These are phyloP conservation scores for Sclerurus mexicanus DNA, from an alignment of 2,113 vertebrate species.

Conservation along the genomic window DNA sequence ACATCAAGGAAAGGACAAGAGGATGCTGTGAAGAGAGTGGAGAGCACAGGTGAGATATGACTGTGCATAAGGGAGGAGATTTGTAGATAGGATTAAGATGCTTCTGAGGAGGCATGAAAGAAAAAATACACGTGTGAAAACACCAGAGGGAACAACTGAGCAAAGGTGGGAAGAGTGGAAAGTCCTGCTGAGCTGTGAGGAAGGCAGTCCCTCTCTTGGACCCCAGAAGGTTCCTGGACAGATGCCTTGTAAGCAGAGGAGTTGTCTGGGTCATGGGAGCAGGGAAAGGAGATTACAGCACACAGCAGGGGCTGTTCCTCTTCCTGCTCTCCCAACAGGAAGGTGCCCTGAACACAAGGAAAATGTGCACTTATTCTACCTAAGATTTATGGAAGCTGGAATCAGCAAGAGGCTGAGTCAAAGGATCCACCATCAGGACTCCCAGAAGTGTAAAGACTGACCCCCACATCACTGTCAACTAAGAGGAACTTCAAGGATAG, in stretches of 20 bases:
- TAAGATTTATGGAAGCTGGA: not conserved
- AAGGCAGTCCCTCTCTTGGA: not conserved
- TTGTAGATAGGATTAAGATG: not conserved
- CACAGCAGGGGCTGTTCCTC: not conserved
- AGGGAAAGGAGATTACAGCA: not conserved
- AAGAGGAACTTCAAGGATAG: not conserved
- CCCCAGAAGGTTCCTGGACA: not conserved
- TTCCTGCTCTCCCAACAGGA: not conserved
- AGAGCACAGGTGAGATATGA: not conserved
- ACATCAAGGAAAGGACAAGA: not conserved
- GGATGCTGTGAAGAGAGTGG: not conserved
- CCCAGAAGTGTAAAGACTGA: not conserved
- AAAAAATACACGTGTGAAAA: not conserved
- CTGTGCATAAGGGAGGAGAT: not conserved
- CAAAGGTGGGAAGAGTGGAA: not conserved
- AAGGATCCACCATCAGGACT: not conserved
- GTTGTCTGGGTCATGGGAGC: not conserved
- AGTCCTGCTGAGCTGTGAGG: not conserved
- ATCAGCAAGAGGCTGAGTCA: not conserved
- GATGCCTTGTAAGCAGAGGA: not conserved
- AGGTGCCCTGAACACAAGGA: not conserved
- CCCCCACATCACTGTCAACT: not conserved
- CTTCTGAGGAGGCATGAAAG: not conserved
- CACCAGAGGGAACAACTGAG: not conserved
- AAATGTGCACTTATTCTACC: accelerated